phyloP scores from a whole-genome alignment of 2,113 vertebrate species.

The Setophaga petechia region DNA sequence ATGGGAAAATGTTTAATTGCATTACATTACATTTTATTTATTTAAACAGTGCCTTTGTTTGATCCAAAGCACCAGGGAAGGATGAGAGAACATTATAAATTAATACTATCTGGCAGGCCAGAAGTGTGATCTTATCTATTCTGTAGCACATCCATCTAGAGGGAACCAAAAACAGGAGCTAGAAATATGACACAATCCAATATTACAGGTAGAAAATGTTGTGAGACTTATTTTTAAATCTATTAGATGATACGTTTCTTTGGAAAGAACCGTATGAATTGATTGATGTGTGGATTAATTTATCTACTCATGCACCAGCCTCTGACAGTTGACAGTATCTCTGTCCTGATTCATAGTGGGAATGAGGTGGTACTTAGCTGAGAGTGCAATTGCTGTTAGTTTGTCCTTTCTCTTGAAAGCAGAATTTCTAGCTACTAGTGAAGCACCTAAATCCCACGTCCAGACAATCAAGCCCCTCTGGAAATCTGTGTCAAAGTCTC shows the following conservation, averaged over 20 bases:
- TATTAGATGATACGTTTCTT: constrained; percentile 1
- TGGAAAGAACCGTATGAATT: neutral
- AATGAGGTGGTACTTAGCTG: neutral
- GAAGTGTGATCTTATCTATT: constrained; percentile 46
- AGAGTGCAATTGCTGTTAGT: neutral
- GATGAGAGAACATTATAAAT: constrained; percentile 39
- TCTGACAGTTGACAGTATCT: neutral
- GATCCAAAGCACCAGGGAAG: constrained; percentile 55
- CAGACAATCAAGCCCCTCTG: neutral
- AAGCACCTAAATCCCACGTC: neutral
- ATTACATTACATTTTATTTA: constrained; percentile 62
- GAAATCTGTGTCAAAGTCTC: neutral
- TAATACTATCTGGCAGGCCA: constrained; percentile 50
- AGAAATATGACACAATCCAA: neutral
- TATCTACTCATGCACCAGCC: neutral
- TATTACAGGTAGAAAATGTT: constrained; percentile 3
- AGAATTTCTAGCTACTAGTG: neutral
- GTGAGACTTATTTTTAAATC: constrained; percentile 18
- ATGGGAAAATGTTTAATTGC: constrained; percentile 61
- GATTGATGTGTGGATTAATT: neutral
- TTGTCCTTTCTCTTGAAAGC: neutral
- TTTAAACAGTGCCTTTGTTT: constrained; percentile 58
- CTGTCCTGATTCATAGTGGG: neutral
- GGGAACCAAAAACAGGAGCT: neutral
- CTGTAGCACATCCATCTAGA: constrained; percentile 11